A percentile compares a stretch with the other conserved stretches of the same genome.
phyloP scores from a whole-genome alignment of 2,888 invertebrate species.

The Mantis religiosa region DNA sequence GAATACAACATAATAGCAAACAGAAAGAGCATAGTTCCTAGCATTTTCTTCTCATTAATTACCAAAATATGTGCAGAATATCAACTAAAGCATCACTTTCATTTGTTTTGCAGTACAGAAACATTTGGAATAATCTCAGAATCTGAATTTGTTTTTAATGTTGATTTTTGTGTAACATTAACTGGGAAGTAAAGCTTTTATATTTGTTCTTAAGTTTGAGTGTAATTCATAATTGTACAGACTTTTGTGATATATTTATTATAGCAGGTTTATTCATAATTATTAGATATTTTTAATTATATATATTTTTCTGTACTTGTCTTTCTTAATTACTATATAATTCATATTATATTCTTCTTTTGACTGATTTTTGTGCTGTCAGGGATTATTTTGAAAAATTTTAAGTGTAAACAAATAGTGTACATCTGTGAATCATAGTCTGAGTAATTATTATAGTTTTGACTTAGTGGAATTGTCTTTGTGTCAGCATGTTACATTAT shows the following conservation, averaged over 20 bases:
- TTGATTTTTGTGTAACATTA: not conserved
- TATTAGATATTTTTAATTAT: not conserved
- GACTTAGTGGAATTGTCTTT: not conserved
- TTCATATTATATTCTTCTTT: not conserved
- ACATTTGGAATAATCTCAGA: not conserved
- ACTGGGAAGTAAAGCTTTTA: not conserved
- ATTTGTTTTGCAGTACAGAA: not conserved
- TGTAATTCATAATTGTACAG: not conserved
- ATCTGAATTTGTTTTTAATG: not conserved
- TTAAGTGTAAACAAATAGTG: not conserved
- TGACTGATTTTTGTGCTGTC: not conserved
- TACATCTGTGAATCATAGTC: not conserved
- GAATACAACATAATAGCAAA: too few species aligned
- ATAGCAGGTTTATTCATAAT: not conserved
- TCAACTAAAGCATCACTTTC: too few species aligned
- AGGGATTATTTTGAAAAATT: not conserved
- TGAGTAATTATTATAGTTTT: not conserved
- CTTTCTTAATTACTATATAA: not conserved
- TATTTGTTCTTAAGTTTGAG: not conserved
- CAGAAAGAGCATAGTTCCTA: too few species aligned
- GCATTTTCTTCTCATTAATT: too few species aligned
- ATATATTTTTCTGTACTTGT: not conserved
- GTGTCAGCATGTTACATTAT: too few species aligned
- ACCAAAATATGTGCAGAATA: too few species aligned
- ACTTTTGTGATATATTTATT: not conserved